Evolutionary conservation across 2,113 vertebrate genomes (phyloP).

Genomic region (Marmota monax): DNA sequence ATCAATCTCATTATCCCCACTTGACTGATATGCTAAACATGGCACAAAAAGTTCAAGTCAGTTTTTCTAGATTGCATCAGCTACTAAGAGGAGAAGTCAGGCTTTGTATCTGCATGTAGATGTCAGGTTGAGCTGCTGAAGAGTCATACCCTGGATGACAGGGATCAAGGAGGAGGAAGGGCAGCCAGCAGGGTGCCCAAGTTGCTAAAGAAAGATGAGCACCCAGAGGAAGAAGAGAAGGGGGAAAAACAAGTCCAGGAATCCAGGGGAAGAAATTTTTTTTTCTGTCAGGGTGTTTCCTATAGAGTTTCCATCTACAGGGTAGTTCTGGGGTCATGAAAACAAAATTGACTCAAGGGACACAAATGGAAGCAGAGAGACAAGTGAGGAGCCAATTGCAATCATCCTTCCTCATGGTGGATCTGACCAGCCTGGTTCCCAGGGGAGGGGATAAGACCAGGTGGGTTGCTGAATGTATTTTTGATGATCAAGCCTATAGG

Average conservation of each 20-base stretch:
- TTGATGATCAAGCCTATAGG: not conserved
- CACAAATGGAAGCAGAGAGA: no score
- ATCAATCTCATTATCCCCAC: not conserved
- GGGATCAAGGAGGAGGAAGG: not conserved
- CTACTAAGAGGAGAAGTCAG: not conserved
- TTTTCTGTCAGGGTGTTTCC: not conserved
- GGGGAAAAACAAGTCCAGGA: not conserved
- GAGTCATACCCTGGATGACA: not conserved
- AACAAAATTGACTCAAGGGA: not conserved
- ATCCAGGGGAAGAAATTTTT: not conserved
- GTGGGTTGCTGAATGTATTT: not conserved
- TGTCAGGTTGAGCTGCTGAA: not conserved
- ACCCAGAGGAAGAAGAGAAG: not conserved
- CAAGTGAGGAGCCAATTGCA: not conserved
- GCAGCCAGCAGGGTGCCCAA: not conserved
- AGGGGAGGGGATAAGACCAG: not conserved
- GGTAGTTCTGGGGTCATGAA: not conserved
- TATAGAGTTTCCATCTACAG: not conserved
- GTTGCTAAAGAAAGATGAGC: not conserved
- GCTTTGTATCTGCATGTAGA: not conserved
- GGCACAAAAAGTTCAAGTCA: not conserved
- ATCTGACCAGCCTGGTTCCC: not conserved
- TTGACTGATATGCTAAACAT: not conserved
- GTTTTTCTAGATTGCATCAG: not conserved
- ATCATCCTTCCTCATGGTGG: rapidly evolving